These are phyloP conservation scores for Sebastes itinus DNA, from an alignment of 2,797 vertebrate species.

Conservation along the genomic window DNA sequence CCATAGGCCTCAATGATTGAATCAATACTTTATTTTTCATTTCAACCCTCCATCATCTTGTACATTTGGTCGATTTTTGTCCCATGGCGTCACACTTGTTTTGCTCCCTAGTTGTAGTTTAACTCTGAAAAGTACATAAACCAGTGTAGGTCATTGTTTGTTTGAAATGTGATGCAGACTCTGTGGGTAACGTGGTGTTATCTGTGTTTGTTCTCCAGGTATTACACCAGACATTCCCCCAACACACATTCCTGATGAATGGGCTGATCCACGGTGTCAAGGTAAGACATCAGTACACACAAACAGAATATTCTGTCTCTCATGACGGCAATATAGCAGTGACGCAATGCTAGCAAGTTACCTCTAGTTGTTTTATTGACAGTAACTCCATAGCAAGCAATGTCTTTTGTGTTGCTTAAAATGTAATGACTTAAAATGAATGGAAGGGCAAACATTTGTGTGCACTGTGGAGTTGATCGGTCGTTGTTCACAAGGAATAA, in stretches of 20 bases:
- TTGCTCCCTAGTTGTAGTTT: not conserved
- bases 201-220: constrained; percentile 80
- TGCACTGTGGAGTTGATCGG: not conserved
- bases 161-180: not conserved
- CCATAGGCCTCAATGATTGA: not conserved
- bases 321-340: not conserved
- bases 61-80: not conserved
- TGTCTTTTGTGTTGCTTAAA: not conserved
- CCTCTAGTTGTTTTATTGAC: not conserved
- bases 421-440: not conserved
- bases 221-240: constrained; percentile 91
- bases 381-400: not conserved
- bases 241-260: constrained; percentile 95
- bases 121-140: not conserved
- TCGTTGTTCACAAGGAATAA: not conserved
- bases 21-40: not conserved
- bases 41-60: not conserved
- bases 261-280: constrained; percentile 94
- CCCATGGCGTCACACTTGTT: not conserved
- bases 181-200: not conserved
- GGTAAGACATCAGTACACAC: constrained; percentile 70
- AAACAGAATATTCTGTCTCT: not conserved
- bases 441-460: not conserved
- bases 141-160: not conserved
- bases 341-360: not conserved